Base-by-base conservation (phyloP, 2,797 vertebrate species). In the Yasuhikotakia modesta region DNA sequence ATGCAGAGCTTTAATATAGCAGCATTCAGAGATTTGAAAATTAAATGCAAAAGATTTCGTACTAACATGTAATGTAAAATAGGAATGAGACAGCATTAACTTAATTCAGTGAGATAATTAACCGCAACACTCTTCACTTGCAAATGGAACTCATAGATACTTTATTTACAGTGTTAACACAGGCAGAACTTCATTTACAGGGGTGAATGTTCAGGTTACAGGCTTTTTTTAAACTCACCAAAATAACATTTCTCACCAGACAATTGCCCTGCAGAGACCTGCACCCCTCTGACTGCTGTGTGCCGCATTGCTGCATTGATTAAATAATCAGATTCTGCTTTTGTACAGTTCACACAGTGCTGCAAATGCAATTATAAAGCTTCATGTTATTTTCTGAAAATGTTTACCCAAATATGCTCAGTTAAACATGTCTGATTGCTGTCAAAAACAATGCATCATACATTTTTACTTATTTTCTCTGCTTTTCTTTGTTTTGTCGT, bases 51-150 rank as follows among this genome's bases (percentile, higher is more conserved):
- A 81, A 73, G 60, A 83, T 73, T 73, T 63, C 22, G 69, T 35
- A 53, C 35, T 74, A 70, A 76, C 22, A 39, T 46, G 64, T 73
- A 70, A 68, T 48, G 77, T 5, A 24, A 66, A 79, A 65, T 46
- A 71, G 78, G 65, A 76, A 57, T 80, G 76, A 69, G 55, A 24
- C 17, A 50, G 63, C 68, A 35, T 75, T 80, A 70, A 77, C 64
- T 70, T 70, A 61, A 24, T 81, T 86, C 80, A 67, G 77, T 78
- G 80, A 86, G 78, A 81, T 67, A 70, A 84, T 82, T 84, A 85
- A 58, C n/a, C 17, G 48, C 66, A 46, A 64, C 74, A 50, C 66
- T 43, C 27, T 21, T 24, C 30, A 66, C 30, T 76, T 79, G 70
- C 48, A 69, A 81, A 81, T 81, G 53, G 76, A 70, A 77, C 65